phyloP scores from a whole-genome alignment of 2,888 invertebrate genomes.

The Drosophila leonis region DNA sequence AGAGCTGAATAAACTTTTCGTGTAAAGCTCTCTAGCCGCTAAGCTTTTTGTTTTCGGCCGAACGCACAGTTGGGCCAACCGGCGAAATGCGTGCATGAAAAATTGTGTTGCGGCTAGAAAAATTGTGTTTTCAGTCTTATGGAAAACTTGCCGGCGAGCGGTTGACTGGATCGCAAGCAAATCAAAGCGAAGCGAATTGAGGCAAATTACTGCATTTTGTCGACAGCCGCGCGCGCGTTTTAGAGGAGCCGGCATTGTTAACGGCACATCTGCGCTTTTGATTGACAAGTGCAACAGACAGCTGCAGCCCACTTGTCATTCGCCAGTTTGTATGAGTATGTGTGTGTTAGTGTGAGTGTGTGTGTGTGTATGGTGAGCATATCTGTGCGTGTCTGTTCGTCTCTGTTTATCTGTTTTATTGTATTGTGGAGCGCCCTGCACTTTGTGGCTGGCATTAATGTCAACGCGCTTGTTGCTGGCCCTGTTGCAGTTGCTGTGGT shows the following conservation, averaged over 20 bases:
- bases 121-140: constrained; percentile 74
- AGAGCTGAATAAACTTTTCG: constrained; percentile 47
- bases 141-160: constrained; percentile 79
- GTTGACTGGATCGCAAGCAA: constrained; percentile 71
- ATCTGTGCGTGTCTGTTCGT: constrained; percentile 17
- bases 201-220: not conserved
- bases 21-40: constrained; percentile 46
- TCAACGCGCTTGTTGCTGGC: constrained; percentile 54
- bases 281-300: constrained; percentile 52
- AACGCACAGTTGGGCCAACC: constrained; percentile 62
- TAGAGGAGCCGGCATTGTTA: constrained; percentile 22
- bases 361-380: not conserved
- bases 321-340: constrained; percentile 7
- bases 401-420: constrained; percentile 32
- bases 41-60: constrained; percentile 42
- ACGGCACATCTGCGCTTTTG: constrained; percentile 39
- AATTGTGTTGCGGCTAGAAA: constrained; percentile 69
- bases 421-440: constrained; percentile 54
- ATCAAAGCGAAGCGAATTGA: not conserved
- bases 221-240: constrained; percentile 5
- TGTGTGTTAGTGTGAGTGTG: not conserved
- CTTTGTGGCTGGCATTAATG: constrained; percentile 71
- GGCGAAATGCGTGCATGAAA: constrained; percentile 70
- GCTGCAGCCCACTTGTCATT: constrained; percentile 46
- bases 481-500: constrained; percentile 23